Conservation (phyloP, 2,113 vertebrate genomes). For the Pelmatolapia mariae region DNA sequence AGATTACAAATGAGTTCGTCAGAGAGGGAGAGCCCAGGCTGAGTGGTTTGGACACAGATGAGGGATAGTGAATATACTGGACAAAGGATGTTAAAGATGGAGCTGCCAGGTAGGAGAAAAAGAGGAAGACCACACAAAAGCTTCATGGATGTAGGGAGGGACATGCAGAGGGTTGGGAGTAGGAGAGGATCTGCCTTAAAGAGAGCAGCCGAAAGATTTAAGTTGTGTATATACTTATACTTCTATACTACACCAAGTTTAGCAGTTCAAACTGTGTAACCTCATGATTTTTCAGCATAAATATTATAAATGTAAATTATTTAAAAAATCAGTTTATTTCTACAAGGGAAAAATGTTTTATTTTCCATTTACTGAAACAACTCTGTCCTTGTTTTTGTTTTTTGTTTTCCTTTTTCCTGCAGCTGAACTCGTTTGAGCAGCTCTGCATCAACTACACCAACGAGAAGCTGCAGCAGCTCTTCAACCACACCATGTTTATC, state of each 20-base stretch:
- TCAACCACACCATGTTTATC: slow-evolving; percentile 94
- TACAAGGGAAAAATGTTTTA: not conserved
- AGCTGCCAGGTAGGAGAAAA: not conserved
- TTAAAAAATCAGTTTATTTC: not conserved
- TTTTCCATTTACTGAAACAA: not conserved
- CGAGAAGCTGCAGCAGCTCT: slow-evolving; percentile 98
- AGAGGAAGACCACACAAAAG: not conserved
- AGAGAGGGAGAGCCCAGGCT: not conserved
- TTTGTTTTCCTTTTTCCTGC: accelerated
- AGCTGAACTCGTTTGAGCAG: slow-evolving; percentile 99
- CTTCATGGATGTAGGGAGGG: not conserved
- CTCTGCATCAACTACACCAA: slow-evolving; percentile 99
- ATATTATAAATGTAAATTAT: not conserved
- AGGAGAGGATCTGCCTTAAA: not conserved
- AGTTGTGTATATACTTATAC: not conserved
- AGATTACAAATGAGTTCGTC: not conserved
- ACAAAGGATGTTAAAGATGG: not conserved
- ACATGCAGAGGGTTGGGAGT: not conserved
- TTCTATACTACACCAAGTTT: not conserved
- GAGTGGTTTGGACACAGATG: not conserved
- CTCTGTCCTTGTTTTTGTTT: not conserved
- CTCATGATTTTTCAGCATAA: not conserved
- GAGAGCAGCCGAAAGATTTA: not conserved
- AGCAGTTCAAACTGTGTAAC: not conserved
- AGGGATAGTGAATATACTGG: not conserved